phyloP scores from a whole-genome alignment of 2,888 invertebrate genomes.

The Penaeus monodon region DNA sequence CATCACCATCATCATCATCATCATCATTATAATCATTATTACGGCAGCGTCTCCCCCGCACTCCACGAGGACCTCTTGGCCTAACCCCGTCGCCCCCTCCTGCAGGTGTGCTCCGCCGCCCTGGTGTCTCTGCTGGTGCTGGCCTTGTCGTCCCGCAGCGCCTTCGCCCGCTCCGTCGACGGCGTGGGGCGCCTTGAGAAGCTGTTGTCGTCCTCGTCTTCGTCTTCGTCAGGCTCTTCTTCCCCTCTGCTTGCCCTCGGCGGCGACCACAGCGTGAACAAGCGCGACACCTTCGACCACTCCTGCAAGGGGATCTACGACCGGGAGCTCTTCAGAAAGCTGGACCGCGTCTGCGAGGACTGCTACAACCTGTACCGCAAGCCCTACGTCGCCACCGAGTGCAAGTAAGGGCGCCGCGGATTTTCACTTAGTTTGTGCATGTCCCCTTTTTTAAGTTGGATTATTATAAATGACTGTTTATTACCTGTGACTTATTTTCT shows the following conservation, averaged over 20 bases:
- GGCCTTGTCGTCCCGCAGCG: not conserved
- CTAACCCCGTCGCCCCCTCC: slow-evolving; percentile 8
- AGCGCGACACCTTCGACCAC: slow-evolving; percentile 32
- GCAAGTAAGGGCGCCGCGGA: slow-evolving; percentile 48
- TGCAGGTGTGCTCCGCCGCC: slow-evolving; percentile 9
- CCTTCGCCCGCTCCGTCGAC: slow-evolving; percentile 8
- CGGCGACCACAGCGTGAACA: slow-evolving; percentile 22
- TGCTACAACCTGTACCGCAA: slow-evolving; percentile 64
- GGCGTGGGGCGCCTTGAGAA: slow-evolving; percentile 9
- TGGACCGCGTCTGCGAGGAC: slow-evolving; percentile 60
- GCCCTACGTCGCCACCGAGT: slow-evolving; percentile 48
- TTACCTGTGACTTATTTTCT: too few relatives aligned
- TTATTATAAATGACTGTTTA: too few relatives aligned
- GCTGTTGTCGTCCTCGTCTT: slow-evolving; percentile 11
- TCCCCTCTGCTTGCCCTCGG: not conserved
- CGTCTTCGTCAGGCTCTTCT: not conserved
- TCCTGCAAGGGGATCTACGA: slow-evolving; percentile 60
- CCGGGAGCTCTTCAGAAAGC: slow-evolving; percentile 43
- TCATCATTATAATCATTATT: not conserved
- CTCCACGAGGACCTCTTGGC: slow-evolving; percentile 18
- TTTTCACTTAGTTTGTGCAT: too few relatives aligned
- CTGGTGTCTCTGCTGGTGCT: not conserved
- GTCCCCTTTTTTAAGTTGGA: too few relatives aligned
- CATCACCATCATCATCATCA: not conserved
- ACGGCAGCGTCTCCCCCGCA: not conserved